These are phyloP conservation scores for Ernsta delagoae DNA, from an alignment of 2,888 invertebrate species.

Conservation along the genomic window DNA sequence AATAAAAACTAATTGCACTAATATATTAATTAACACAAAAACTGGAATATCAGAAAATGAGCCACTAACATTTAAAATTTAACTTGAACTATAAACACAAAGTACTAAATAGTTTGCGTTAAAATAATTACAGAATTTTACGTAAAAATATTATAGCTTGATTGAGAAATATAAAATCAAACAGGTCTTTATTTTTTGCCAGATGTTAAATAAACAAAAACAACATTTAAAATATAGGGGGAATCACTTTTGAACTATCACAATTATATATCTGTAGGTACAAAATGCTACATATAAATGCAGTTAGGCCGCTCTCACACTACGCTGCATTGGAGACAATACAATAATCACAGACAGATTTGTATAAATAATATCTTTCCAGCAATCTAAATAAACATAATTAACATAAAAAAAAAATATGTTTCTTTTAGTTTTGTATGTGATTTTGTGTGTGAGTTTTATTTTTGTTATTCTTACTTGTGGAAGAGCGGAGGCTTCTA, in stretches of 20 bases:
- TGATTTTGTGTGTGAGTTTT: too few relatives aligned
- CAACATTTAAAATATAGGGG: constrained; percentile 20
- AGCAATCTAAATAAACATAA: too few relatives aligned
- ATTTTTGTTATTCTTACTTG: not conserved
- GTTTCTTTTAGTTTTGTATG: too few relatives aligned
- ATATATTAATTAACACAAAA: constrained; percentile 1
- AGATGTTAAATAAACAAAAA: too few relatives aligned
- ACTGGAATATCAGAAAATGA: constrained; percentile 29
- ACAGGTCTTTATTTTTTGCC: too few relatives aligned
- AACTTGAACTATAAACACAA: constrained; percentile 12
- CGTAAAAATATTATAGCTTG: too few relatives aligned
- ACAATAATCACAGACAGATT: not conserved
- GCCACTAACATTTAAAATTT: not conserved
- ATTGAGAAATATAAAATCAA: too few relatives aligned
- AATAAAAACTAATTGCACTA: constrained; percentile 23
- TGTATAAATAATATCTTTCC: too few relatives aligned
- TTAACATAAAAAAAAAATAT: too few relatives aligned
- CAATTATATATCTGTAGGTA: constrained; percentile 56
- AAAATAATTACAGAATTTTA: not conserved
- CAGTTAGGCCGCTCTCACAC: constrained; percentile 48
- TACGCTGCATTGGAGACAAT: not conserved
- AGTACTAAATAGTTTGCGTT: not conserved
- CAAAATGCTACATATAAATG: constrained; percentile 69
- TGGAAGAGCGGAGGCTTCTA: not conserved
- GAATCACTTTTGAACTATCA: constrained; percentile 58